Conservation (phyloP, 2,113 vertebrate genomes). For the Hippolais icterina region DNA sequence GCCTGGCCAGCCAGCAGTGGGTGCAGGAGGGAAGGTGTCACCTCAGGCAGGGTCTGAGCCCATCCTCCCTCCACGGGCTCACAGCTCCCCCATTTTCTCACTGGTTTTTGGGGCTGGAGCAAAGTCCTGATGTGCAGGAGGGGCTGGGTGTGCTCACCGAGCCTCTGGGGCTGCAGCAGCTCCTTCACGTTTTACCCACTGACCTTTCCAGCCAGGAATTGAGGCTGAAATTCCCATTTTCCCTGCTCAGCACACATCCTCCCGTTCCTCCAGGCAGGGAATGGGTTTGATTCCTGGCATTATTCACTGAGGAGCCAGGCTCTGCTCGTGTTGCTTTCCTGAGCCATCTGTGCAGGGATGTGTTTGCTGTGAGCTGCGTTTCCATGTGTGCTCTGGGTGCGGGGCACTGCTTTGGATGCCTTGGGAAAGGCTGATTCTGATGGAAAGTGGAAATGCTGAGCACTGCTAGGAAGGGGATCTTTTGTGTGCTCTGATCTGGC, state of each 20-base stretch:
- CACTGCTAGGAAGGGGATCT: not conserved
- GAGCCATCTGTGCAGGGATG: not conserved
- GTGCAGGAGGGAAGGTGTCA: not conserved
- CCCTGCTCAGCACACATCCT: not conserved
- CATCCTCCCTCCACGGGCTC: not conserved
- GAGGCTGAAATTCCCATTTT: not conserved
- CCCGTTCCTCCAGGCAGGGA: fast-evolving
- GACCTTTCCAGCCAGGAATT: constrained; percentile 27
- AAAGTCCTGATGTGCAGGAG: not conserved
- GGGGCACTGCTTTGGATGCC: not conserved
- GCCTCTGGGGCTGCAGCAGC: not conserved
- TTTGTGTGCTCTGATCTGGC: not conserved
- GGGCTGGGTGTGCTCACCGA: not conserved
- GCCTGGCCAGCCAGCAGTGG: not conserved
- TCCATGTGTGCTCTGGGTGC: not conserved
- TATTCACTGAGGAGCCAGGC: not conserved
- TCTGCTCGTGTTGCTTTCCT: not conserved
- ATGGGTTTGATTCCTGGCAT: not conserved
- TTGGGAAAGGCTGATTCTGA: not conserved
- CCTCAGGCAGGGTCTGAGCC: not conserved
- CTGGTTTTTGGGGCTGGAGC: not conserved
- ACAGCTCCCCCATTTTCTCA: no score
- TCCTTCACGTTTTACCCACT: not conserved
- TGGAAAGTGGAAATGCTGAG: not conserved
- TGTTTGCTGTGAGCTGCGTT: not conserved